phyloP scores from a whole-genome alignment of 2,797 vertebrate genomes.

The Diplodus puntazzo region DNA sequence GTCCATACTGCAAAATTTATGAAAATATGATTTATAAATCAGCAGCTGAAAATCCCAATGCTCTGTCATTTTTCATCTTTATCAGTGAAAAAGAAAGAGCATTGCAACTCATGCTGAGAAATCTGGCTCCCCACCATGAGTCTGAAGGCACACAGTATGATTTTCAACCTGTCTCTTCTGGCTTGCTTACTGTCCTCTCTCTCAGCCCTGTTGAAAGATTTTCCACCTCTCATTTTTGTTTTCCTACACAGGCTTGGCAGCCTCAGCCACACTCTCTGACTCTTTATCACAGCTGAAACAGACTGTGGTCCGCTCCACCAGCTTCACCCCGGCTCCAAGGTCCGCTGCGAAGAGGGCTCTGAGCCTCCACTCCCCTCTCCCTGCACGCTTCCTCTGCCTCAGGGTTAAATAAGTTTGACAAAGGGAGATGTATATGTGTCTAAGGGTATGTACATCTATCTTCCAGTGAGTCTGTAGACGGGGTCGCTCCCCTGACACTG shows the following conservation, averaged over 20 bases:
- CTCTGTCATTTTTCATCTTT: not conserved
- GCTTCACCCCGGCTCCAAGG: constrained; percentile 42
- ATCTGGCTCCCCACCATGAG: not conserved
- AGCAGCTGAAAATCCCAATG: not conserved
- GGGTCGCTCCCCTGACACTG: constrained; percentile 42
- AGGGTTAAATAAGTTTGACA: constrained; percentile 67
- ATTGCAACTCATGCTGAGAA: not conserved
- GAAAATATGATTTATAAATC: too few species aligned
- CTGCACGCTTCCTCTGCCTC: constrained; percentile 21
- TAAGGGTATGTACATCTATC: constrained; percentile 31
- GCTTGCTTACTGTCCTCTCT: not conserved
- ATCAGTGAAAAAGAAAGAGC: not conserved
- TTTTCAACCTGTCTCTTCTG: constrained; percentile 4
- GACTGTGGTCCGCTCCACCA: constrained; percentile 40
- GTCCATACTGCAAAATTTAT: too few species aligned
- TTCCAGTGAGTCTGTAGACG: constrained; percentile 37
- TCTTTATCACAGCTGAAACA: constrained; percentile 61
- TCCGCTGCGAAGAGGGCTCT: constrained; percentile 46
- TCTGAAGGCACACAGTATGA: not conserved
- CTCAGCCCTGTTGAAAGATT: not conserved
- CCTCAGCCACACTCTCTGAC: constrained; percentile 20
- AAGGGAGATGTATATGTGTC: constrained; percentile 37
- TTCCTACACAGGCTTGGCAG: not conserved
- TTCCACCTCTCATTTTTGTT: constrained; percentile 2
- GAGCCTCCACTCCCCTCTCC: constrained; percentile 8